phyloP scores from a whole-genome alignment of 2,888 invertebrate genomes.

The Metacarcinus magister region DNA sequence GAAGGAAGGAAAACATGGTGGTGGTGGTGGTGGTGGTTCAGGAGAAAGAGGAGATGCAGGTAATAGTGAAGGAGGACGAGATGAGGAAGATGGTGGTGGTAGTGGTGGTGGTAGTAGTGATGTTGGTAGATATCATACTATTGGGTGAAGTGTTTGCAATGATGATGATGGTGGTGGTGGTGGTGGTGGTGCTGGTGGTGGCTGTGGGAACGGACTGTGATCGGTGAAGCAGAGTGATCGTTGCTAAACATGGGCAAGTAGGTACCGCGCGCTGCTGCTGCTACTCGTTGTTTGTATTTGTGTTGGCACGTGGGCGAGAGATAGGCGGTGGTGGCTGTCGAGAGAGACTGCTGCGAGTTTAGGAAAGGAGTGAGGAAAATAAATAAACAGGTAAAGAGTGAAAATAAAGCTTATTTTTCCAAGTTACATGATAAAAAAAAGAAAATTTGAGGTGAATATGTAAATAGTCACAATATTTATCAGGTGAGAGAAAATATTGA shows the following conservation, averaged over 20 bases:
- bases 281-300: neutral
- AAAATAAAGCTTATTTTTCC: neutral
- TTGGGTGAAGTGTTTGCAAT: neutral
- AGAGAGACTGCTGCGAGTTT: neutral
- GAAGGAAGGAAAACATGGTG: neutral
- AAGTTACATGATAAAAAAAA: neutral
- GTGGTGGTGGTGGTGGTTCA: too few relatives aligned
- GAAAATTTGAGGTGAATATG: too few relatives aligned
- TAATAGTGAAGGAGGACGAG: neutral
- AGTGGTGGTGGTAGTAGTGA: neutral
- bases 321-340: neutral
- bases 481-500: too few relatives aligned
- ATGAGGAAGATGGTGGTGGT: neutral
- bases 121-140: neutral
- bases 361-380: neutral
- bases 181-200: neutral
- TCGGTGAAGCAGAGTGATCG: neutral
- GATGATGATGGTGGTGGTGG: neutral
- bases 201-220: neutral
- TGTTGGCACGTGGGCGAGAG: neutral
- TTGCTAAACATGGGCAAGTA: neutral
- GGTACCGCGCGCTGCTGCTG: neutral
- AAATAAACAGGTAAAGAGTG: neutral
- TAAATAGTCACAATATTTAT: too few relatives aligned
- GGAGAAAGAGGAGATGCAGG: neutral